Conservation (phyloP, 2,888 invertebrate species). For the Pardosa pseudoannulata region DNA sequence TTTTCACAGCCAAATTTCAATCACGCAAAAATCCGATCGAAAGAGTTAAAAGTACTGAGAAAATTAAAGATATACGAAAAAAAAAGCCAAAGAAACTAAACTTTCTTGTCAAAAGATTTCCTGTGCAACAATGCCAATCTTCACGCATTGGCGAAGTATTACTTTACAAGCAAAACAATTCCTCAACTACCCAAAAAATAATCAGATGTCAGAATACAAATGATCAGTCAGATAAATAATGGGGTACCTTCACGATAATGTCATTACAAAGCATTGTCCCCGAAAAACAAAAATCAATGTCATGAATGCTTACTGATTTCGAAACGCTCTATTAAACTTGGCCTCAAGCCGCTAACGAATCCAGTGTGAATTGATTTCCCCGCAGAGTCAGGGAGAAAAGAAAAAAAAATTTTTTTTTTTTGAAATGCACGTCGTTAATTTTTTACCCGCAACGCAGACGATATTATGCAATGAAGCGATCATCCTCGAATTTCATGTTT, state of each 20-base stretch:
- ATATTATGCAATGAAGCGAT: neutral
- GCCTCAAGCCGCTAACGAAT: neutral
- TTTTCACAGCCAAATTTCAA: too few species aligned
- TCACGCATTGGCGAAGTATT: too few species aligned
- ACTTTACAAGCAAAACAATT: too few species aligned
- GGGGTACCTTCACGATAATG: neutral
- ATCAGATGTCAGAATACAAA: neutral
- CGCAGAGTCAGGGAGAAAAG: too few species aligned
- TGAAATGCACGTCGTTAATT: neutral
- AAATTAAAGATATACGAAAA: too few species aligned
- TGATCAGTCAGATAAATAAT: neutral
- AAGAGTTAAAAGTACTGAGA: too few species aligned
- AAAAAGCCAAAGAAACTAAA: too few species aligned
- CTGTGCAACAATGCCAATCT: too few species aligned
- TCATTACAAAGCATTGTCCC: neutral
- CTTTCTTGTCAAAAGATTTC: too few species aligned
- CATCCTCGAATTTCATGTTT: neutral
- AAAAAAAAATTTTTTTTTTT: too few species aligned
- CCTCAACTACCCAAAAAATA: too few species aligned
- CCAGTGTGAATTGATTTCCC: neutral
- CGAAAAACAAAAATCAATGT: conserved; percentile 2
- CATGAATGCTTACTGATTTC: neutral
- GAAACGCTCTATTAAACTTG: conserved; percentile 9
- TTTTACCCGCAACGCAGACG: neutral
- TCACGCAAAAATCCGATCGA: too few species aligned